phyloP scores from a whole-genome alignment of 2,113 vertebrate species.

The Entomyzon cyanotis region DNA sequence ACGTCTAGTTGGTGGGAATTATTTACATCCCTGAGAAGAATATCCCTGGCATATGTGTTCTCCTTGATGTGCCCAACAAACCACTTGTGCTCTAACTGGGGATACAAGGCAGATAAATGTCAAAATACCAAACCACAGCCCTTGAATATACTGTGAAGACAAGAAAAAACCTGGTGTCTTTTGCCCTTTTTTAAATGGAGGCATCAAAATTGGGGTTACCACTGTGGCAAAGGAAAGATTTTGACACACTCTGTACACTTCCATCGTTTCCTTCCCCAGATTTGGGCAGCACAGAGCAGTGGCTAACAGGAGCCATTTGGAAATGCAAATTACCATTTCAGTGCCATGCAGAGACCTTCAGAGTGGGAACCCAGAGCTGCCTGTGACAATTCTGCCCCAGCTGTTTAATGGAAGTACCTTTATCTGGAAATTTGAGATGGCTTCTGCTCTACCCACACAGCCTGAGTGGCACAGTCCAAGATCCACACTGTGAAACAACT shows the following conservation, averaged over 20 bases:
- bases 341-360: not conserved
- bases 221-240: not conserved
- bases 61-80: not conserved
- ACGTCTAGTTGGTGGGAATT: not conserved
- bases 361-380: not conserved
- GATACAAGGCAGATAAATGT: not conserved
- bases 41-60: not conserved
- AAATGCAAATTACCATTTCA: not conserved
- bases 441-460: not conserved
- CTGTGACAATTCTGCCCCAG: not conserved
- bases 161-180: not conserved
- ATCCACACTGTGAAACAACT: not conserved
- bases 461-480: not conserved
- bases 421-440: not conserved
- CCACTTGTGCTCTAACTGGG: not conserved
- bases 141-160: not conserved
- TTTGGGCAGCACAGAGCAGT: not conserved
- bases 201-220: rapidly evolving
- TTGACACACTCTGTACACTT: not conserved
- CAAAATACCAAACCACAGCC: not conserved
- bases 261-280: not conserved
- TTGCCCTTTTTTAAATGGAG: not conserved
- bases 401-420: not conserved
- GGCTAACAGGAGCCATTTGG: not conserved
- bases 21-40: not conserved